A percentile compares a stretch with the other conserved stretches of the same genome.
Conservation (phyloP, 2,113 vertebrate species). For the Laticauda laticaudata region DNA sequence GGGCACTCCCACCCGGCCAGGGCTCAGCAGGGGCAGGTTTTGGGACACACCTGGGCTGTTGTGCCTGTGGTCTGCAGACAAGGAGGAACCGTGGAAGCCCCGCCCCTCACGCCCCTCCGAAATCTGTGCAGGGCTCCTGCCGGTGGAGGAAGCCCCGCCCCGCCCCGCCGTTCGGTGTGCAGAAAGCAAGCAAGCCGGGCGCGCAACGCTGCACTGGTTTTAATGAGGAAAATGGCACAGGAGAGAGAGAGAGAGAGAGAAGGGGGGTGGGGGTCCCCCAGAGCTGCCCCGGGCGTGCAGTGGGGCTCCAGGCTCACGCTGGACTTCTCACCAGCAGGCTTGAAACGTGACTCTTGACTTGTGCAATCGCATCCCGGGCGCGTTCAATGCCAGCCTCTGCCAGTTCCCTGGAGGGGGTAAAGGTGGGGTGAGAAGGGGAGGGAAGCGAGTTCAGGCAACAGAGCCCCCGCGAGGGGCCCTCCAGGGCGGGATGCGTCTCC, state of each 20-base stretch:
- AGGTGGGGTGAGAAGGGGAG: too few relatives aligned
- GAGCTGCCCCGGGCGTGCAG: too few relatives aligned
- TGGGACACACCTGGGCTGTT: not conserved
- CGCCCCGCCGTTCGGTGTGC: not conserved
- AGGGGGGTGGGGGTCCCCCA: not conserved
- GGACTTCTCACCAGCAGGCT: not conserved
- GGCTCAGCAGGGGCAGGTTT: not conserved
- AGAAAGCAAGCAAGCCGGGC: not conserved
- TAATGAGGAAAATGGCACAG: not conserved
- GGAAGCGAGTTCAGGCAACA: not conserved
- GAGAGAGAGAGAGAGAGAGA: too few relatives aligned
- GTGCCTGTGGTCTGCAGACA: not conserved
- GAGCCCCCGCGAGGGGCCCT: not conserved
- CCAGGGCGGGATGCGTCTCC: not conserved
- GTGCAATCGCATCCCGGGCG: accelerated
- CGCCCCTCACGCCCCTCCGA: not conserved
- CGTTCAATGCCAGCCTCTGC: accelerated
- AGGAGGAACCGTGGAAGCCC: not conserved
- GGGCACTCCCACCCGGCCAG: not conserved
- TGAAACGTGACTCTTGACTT: accelerated
- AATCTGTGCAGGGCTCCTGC: not conserved
- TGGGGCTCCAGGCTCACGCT: not conserved
- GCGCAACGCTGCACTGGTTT: not conserved
- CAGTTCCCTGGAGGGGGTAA: not conserved
- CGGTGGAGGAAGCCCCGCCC: not conserved